These are phyloP conservation scores for Neosilurus hyrtlii DNA, from an alignment of 2,797 vertebrate genomes.

Conservation along the genomic window DNA sequence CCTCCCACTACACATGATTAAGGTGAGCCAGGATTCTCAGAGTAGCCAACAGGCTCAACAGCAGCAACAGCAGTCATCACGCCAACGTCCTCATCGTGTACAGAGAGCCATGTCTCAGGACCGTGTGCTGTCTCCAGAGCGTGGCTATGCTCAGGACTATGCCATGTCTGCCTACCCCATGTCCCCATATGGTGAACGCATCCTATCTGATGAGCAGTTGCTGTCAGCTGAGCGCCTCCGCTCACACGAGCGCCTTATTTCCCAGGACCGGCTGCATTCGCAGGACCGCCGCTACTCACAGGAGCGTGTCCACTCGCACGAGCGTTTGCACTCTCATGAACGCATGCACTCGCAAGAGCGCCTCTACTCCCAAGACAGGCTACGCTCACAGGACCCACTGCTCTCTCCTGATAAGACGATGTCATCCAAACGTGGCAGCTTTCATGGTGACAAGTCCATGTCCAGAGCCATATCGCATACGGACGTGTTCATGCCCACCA, in stretches of 20 bases:
- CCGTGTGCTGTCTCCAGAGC: conserved; percentile 87
- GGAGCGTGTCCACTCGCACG: conserved; percentile 91
- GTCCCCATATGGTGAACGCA: conserved; percentile 83
- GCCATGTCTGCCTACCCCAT: conserved; percentile 79
- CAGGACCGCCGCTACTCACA: conserved; percentile 84
- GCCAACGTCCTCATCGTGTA: conserved; percentile 88
- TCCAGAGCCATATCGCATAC: conserved; percentile 94
- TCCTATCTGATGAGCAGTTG: conserved; percentile 93
- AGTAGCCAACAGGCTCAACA: conserved; percentile 64
- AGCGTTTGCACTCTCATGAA: conserved; percentile 85
- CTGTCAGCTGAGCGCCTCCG: conserved; percentile 92
- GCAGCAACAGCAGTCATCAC: conserved; percentile 72
- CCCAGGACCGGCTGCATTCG: conserved; percentile 88
- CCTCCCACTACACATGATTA: conserved; percentile 94
- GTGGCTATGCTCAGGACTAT: conserved; percentile 79
- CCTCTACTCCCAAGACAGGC: conserved; percentile 76
- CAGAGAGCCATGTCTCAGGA: conserved; percentile 98
- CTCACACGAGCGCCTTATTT: conserved; percentile 93
- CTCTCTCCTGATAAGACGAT: conserved; percentile 91
- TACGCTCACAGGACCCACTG: conserved; percentile 87
- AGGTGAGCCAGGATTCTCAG: conserved; percentile 67
- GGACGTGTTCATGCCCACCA: conserved; percentile 94
- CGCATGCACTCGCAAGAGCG: conserved; percentile 59
- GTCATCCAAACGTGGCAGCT: conserved; percentile 84
- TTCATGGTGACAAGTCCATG: conserved; percentile 78